phyloP scores from a whole-genome alignment of 2,888 invertebrate species.

The Erebia ligea region DNA sequence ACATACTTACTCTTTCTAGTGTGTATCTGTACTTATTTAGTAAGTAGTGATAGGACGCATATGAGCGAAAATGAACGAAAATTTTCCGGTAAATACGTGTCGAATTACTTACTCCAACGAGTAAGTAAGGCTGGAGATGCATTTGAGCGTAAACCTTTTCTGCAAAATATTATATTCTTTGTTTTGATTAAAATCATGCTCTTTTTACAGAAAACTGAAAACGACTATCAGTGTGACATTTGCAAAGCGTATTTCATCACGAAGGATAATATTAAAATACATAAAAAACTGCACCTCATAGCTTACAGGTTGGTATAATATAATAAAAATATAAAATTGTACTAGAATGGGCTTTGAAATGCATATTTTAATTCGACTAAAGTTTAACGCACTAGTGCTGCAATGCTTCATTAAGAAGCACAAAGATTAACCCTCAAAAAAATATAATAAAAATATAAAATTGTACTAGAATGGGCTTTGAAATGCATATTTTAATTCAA shows the following conservation, averaged over 20 bases:
- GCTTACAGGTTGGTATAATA: conserved; percentile 49
- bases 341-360: background rate
- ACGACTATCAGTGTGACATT: conserved; percentile 60
- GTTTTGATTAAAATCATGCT: background rate
- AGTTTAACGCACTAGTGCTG: too few species aligned
- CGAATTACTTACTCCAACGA: conserved; percentile 55
- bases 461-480: background rate
- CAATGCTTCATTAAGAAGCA: too few species aligned
- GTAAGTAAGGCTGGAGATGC: conserved; percentile 25
- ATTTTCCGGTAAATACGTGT: background rate
- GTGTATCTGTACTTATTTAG: conserved; percentile 22
- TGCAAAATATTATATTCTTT: too few species aligned
- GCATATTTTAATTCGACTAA: background rate
- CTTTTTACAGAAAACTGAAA: conserved; percentile 56
- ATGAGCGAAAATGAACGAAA: conserved; percentile 36
- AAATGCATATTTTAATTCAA: background rate
- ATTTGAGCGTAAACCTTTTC: conserved; percentile 49
- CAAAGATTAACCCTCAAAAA: too few species aligned
- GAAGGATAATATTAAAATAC: conserved; percentile 57
- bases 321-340: too few species aligned
- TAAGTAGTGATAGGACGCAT: too few species aligned
- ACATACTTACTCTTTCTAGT: conserved; percentile 19
- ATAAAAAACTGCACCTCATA: conserved; percentile 54
- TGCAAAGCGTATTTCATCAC: conserved; percentile 65
- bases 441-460: background rate